Evolutionary conservation across 2,888 invertebrate species (phyloP).

Genomic region (Cyrtodaria siliqua): DNA sequence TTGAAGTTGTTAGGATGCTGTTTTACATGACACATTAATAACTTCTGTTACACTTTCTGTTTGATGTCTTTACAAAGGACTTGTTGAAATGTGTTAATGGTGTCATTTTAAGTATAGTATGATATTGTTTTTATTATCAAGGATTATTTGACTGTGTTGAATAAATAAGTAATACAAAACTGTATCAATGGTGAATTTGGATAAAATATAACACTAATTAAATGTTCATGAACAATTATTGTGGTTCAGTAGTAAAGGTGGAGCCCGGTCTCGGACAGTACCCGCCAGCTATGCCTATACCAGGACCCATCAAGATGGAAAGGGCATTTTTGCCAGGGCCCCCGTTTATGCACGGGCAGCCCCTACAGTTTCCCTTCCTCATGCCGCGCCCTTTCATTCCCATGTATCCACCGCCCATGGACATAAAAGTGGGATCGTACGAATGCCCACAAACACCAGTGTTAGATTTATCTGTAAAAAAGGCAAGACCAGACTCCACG

Average conservation of each 20-base stretch:
- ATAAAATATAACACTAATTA: slow-evolving; percentile 14
- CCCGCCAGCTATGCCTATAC: slow-evolving; percentile 47
- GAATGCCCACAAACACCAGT: slow-evolving; percentile 30
- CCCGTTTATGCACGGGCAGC: slow-evolving; percentile 27
- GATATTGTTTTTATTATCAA: too few species aligned
- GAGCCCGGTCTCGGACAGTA: slow-evolving; percentile 15
- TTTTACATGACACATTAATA: too few species aligned
- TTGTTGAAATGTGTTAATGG: too few species aligned
- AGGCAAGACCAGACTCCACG: slow-evolving; percentile 34
- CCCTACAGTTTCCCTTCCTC: slow-evolving; percentile 47
- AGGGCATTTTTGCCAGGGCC: slow-evolving; percentile 35
- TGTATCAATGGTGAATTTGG: background rate
- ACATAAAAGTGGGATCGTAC: background rate
- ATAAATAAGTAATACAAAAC: background rate
- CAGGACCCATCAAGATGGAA: slow-evolving; percentile 47
- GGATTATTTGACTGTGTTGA: too few species aligned
- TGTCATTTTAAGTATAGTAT: too few species aligned
- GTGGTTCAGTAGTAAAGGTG: slow-evolving; percentile 36
- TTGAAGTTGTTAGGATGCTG: too few species aligned
- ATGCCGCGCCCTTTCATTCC: slow-evolving; percentile 47
- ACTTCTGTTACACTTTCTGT: too few species aligned
- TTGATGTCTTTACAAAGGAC: too few species aligned
- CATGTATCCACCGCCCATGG: slow-evolving; percentile 20
- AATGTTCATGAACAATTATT: slow-evolving; percentile 59
- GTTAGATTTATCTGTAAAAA: slow-evolving; percentile 59